phyloP scores from a whole-genome alignment of 2,888 invertebrate species.

The Dilophus febrilis region DNA sequence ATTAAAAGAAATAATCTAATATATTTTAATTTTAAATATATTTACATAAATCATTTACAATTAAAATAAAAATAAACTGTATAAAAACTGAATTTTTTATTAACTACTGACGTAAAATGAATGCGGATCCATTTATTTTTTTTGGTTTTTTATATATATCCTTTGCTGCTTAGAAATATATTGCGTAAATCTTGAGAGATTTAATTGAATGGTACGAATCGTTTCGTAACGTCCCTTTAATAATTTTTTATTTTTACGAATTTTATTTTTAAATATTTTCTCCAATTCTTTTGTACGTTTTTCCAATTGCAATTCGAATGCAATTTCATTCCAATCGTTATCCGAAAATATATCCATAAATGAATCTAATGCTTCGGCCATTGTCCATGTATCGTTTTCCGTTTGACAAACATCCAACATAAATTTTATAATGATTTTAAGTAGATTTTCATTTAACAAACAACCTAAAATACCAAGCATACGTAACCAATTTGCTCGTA shows the following conservation, averaged over 20 bases:
- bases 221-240: conserved; percentile 50
- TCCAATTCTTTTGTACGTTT: conserved; percentile 39
- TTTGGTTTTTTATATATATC: too few relatives aligned
- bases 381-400: conserved; percentile 51
- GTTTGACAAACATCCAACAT: conserved; percentile 36
- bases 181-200: conserved; percentile 52
- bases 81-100: too few relatives aligned
- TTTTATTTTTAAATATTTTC: conserved; percentile 48
- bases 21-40: too few relatives aligned
- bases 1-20: too few relatives aligned
- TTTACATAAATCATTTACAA: too few relatives aligned
- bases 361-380: conserved; percentile 57
- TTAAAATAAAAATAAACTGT: too few relatives aligned
- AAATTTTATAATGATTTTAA: conserved; percentile 35
- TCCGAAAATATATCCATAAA: conserved; percentile 62
- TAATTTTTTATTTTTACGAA: conserved; percentile 43
- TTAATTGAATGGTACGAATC: conserved; percentile 50
- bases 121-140: too few relatives aligned
- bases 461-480: conserved; percentile 40
- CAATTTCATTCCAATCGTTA: conserved; percentile 50
- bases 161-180: conserved; percentile 30
- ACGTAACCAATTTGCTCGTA: conserved; percentile 38
- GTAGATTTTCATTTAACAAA: conserved; percentile 25
- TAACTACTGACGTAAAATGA: too few relatives aligned
- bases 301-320: conserved; percentile 43